Evolutionary conservation across 1,140 invertebrate species (phyloP), one percentile per base, ranked within the genome.

Genomic region (Atopsyche davidsoni): DNA sequence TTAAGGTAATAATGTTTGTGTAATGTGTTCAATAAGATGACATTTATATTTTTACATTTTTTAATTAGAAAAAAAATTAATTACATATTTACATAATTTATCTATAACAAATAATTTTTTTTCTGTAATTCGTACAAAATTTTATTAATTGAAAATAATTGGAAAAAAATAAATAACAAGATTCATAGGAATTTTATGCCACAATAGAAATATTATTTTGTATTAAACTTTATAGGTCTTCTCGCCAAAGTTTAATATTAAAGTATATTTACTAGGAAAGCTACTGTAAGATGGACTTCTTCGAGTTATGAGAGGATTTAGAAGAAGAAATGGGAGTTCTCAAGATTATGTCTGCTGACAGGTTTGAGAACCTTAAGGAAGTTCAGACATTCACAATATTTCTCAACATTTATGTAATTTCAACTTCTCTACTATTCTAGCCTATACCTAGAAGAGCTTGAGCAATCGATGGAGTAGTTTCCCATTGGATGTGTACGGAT

Each of bases 21-120:
- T 7, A 43, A 25, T 38, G 35, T 38, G 4, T 38, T 13, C n/a
- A 38, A n/a, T 4, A 38, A 13, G 14, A 13, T 6, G 7, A 38
- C 35, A 38, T 9, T 7, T 24, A 25, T 24, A 40, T 54, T 55
- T 49, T 45, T 36, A 49, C 19, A 24, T 57, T 57, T 58, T 58
- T 58, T 51, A 51, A 54, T 51, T 54, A 48, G 51, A 58, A 58
- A 52, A 57, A 53, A 53, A 46, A 39, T 25, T 52, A 58, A 58
- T 58, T 58, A 58, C 56, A 58, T 58, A 58, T 58, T 53, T 58
- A 58, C 56, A 58, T 54, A 58, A 58, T 54, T 58, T 53, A 58
- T 51, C 51, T 58, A 54, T 58, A 53, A 57, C 50, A 53, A 57
- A 53, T 48, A 32, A 18, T 56, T 57, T 52, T 57, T 39, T 19